Evolutionary conservation across 2,113 vertebrate species (phyloP), one percentile per base, ranked within the genome.

Genomic region (Mesocricetus auratus): DNA sequence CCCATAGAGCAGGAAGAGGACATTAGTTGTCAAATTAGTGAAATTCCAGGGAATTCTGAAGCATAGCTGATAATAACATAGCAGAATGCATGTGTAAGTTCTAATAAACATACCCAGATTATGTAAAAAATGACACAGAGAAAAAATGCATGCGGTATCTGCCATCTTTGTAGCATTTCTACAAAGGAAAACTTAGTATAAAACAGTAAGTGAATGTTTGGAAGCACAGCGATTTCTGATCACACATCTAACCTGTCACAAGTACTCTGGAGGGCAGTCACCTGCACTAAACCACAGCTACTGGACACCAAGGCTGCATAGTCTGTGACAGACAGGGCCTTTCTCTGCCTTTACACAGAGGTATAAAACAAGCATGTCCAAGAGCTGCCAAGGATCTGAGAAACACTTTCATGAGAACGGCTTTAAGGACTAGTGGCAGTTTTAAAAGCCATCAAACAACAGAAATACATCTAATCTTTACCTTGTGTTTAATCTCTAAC

Each of bases 391-490:
- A 77, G 53, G 13, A 66, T 58, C 68, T 64, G 10, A 29, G 92
- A 94, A 90, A 75, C 19, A 58, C 1, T 81, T 62, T 78, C 29
- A 77, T 77, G 19, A n/a, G 47, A 86, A 86, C 75, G 42, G 88
- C 39, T 85, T 94, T 45, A 15, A 94, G 92, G 53, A 47, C 31
- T 58, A 81, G 75, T 29, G 26, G 21, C 9, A 75, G 26, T 92
- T 81, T 86, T 78, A 89, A 88, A n/a, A 87, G 82, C 16, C 31
- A 96, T 29, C 42, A 71, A n/a, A 31, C 36, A 71, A 58, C 31
- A 91, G 47, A 73, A 79, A 96, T 66, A 79, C 83, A 62, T 78
- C 74, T 66, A 29, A 66, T 74, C 85, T 90, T 95, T 26, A 73
- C 62, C 26, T 24, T 85, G 31, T 89, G 12, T 88, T 47, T 90